Evolutionary conservation across 2,888 invertebrate genomes (phyloP).

Genomic region (Aleiodes testaceus): DNA sequence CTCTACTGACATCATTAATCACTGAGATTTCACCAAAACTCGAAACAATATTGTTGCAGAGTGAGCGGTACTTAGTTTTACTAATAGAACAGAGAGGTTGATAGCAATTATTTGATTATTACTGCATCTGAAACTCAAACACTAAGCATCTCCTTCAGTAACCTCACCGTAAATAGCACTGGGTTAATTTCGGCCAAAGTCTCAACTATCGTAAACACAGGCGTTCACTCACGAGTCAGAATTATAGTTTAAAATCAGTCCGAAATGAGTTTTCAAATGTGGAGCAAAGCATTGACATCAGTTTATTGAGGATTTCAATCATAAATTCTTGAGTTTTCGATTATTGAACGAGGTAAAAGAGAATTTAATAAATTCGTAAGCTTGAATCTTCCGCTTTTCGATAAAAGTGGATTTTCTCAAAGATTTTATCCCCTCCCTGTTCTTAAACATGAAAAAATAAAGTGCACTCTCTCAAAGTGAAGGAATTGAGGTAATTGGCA

Average conservation of each 20-base stretch:
- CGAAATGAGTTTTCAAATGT: too few relatives aligned
- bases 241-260: slow-evolving; percentile 3
- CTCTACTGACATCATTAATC: neutral
- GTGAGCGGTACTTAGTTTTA: slow-evolving; percentile 4
- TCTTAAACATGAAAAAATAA: too few relatives aligned
- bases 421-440: too few relatives aligned
- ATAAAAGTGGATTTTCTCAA: too few relatives aligned
- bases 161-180: slow-evolving; percentile 44
- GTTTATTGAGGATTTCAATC: too few relatives aligned
- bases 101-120: slow-evolving; percentile 54
- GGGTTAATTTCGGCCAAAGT: slow-evolving; percentile 14
- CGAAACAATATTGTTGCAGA: slow-evolving; percentile 45
- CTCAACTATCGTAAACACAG: slow-evolving; percentile 46
- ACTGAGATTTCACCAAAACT: neutral
- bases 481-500: too few relatives aligned
- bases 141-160: slow-evolving; percentile 36
- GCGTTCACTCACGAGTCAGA: slow-evolving; percentile 33
- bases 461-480: too few relatives aligned
- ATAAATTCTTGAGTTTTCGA: too few relatives aligned
- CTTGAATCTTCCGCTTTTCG: too few relatives aligned
- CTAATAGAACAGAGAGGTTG: neutral
- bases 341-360: too few relatives aligned
- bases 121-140: slow-evolving; percentile 61
- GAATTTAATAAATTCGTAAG: too few relatives aligned
- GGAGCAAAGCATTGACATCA: too few relatives aligned